Percentiles rank a stretch among this genome's conserved stretches.
These are phyloP conservation scores for Mormyrus hasselquistii DNA, from an alignment of 2,797 vertebrate species.

Conservation along the genomic window DNA sequence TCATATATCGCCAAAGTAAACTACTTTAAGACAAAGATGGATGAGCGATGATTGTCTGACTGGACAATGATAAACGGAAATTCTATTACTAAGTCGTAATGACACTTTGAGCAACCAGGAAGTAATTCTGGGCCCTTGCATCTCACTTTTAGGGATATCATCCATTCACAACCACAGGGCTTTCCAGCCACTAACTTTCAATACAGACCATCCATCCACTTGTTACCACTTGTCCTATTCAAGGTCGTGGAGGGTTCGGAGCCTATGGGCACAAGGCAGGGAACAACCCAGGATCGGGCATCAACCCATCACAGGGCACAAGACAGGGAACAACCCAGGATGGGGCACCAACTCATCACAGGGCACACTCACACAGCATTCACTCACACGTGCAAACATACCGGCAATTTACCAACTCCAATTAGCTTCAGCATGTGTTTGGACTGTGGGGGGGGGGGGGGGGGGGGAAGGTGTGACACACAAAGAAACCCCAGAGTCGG, in stretches of 20 bases:
- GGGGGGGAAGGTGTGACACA: too few species aligned
- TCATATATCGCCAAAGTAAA: not conserved
- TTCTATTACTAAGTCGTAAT: not conserved
- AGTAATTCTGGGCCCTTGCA: not conserved
- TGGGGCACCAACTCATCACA: not conserved
- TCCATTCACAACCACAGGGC: not conserved
- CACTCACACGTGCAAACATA: not conserved
- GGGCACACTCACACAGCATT: not conserved
- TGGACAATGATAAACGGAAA: not conserved
- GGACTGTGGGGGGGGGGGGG: not conserved
- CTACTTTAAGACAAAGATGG: not conserved
- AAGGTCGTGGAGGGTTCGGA: not conserved
- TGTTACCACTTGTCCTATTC: not conserved
- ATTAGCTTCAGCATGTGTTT: not conserved
- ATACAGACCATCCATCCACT: not conserved
- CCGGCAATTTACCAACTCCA: not conserved
- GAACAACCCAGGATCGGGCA: too few species aligned
- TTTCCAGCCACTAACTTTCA: not conserved
- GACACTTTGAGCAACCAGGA: not conserved
- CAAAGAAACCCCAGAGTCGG: too few species aligned
- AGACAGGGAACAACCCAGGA: not conserved
- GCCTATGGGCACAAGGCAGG: not conserved
- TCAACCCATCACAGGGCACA: not conserved
- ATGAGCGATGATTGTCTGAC: not conserved
- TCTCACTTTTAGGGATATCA: not conserved